phyloP scores from a whole-genome alignment of 2,888 invertebrate species.

The Arge pagana region DNA sequence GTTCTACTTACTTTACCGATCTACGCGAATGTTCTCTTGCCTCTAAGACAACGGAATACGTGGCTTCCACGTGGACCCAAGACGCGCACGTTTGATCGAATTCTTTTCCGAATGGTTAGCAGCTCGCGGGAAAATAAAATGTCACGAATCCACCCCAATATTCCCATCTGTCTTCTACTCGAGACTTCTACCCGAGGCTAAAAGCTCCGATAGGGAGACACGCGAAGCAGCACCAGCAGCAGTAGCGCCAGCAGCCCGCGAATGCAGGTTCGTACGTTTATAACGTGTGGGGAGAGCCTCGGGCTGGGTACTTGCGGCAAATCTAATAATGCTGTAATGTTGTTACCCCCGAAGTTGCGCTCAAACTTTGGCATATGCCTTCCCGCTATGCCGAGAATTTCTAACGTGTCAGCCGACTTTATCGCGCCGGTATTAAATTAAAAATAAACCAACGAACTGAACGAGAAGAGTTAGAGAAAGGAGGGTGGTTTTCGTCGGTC shows the following conservation, averaged over 20 bases:
- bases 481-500: neutral
- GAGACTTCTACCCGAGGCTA: neutral
- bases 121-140: too few relatives aligned
- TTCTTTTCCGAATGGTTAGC: too few relatives aligned
- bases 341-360: slow-evolving; percentile 53
- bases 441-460: too few relatives aligned
- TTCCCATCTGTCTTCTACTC: neutral
- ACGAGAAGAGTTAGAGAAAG: neutral
- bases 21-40: too few relatives aligned
- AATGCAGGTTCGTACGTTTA: slow-evolving; percentile 35
- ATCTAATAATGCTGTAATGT: slow-evolving; percentile 58
- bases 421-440: neutral
- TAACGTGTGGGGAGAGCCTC: slow-evolving; percentile 36
- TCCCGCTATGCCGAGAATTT: slow-evolving; percentile 49
- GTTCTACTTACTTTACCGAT: too few relatives aligned
- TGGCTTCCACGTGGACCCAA: too few relatives aligned
- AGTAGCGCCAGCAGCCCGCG: slow-evolving; percentile 12
- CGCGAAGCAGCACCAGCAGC: neutral
- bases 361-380: slow-evolving; percentile 49
- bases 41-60: too few relatives aligned
- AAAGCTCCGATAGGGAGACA: too few relatives aligned
- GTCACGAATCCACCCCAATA: too few relatives aligned
- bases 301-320: slow-evolving; percentile 57
- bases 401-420: slow-evolving; percentile 37
- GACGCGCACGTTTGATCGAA: too few relatives aligned